Evolutionary conservation across 2,888 invertebrate species (phyloP).

Genomic region (Anagyrus pseudococci): DNA sequence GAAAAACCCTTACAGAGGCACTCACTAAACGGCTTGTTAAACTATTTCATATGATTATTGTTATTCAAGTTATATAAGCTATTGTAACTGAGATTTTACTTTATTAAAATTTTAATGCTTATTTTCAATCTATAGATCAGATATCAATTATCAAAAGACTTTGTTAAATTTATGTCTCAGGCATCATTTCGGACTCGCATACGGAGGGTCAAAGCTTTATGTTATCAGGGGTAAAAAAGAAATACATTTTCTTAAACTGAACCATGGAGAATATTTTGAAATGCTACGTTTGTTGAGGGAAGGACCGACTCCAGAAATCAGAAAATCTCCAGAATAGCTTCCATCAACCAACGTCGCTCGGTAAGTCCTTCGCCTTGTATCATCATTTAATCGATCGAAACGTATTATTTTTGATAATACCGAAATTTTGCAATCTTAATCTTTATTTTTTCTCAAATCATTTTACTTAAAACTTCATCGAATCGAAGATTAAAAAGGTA

Average conservation of each 20-base stretch:
- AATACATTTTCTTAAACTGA: slow-evolving; percentile 54
- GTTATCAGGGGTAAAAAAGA: slow-evolving; percentile 49
- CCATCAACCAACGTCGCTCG: slow-evolving; percentile 47
- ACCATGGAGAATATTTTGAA: slow-evolving; percentile 59
- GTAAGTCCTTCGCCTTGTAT: slow-evolving; percentile 41
- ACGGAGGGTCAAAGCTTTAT: slow-evolving; percentile 46
- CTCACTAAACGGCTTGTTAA: slow-evolving; percentile 51
- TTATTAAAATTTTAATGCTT: neutral
- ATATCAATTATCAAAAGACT: neutral
- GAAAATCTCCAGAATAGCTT: slow-evolving; percentile 35
- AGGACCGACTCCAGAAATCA: slow-evolving; percentile 25
- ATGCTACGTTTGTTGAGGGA: slow-evolving; percentile 51
- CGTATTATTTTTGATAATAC: neutral
- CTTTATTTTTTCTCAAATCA: too few species aligned
- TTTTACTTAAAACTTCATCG: too few species aligned
- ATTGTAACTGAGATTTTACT: neutral
- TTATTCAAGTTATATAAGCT: neutral
- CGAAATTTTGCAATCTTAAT: slow-evolving; percentile 3
- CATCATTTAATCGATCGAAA: neutral
- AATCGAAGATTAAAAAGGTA: too few species aligned
- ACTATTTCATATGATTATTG: slow-evolving; percentile 1
- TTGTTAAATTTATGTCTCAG: slow-evolving; percentile 36
- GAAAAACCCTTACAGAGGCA: slow-evolving; percentile 62
- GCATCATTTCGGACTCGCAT: slow-evolving; percentile 57
- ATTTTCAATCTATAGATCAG: neutral